Conservation (phyloP, 2,797 vertebrate species). For the Nannoperca obscura region DNA sequence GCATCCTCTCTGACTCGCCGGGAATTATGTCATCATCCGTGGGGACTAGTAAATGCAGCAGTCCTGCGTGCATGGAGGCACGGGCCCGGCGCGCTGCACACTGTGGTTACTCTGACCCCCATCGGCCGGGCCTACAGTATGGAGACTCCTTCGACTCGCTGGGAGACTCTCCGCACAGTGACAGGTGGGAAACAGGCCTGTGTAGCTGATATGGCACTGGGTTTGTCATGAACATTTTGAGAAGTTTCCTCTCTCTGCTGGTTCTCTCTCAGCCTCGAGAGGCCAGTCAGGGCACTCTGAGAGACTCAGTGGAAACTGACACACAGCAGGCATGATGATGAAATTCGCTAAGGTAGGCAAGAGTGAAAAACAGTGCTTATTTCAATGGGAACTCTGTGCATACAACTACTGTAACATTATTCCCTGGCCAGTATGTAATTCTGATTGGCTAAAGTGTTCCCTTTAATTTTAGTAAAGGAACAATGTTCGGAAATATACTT, state of each 20-base stretch:
- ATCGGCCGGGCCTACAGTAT: constrained; percentile 88
- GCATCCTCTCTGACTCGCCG: constrained; percentile 95
- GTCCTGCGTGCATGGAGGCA: constrained; percentile 95
- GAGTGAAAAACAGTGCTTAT: constrained; percentile 62
- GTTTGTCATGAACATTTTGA: constrained; percentile 58
- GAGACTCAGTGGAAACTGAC: constrained; percentile 75
- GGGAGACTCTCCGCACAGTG: constrained; percentile 95
- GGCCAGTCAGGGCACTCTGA: constrained; percentile 68
- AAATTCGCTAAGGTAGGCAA: constrained; percentile 64
- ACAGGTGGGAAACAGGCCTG: constrained; percentile 88
- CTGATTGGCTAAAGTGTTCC: constrained; percentile 37
- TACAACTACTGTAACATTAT: constrained; percentile 24
- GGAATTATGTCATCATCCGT: constrained; percentile 95
- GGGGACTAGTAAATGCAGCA: constrained; percentile 99
- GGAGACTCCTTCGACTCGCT: constrained; percentile 96
- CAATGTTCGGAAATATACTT: constrained; percentile 15
- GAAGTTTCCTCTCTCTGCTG: constrained; percentile 70
- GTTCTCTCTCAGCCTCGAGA: constrained; percentile 66
- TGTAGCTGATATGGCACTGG: constrained; percentile 26
- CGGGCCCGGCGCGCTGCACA: constrained; percentile 91
- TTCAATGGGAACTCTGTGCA: constrained; percentile 46
- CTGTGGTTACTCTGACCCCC: constrained; percentile 89
- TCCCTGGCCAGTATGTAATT: constrained; percentile 36
- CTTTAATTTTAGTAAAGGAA: constrained; percentile 30
- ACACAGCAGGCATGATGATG: constrained; percentile 65